Evolutionary conservation across 2,113 vertebrate species (phyloP).

Genomic region (Silurus glanis): DNA sequence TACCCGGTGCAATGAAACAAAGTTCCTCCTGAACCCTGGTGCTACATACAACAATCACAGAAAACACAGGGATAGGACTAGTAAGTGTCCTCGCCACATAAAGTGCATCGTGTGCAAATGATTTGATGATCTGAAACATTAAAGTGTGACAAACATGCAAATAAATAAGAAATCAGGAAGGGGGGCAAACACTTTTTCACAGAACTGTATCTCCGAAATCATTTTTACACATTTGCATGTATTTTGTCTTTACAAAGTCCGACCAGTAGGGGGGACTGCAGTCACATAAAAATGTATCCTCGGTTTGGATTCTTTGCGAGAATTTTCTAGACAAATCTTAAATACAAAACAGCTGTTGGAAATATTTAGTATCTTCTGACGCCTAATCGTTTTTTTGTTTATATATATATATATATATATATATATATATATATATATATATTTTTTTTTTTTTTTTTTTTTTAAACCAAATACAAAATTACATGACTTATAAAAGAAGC

Average conservation of each 20-base stretch:
- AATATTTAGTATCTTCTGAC: neutral
- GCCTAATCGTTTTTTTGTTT: neutral
- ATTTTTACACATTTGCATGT: neutral
- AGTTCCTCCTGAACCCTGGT: no score
- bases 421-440: no score
- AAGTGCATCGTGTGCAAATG: no score
- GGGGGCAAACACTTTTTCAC: no score
- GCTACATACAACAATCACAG: no score
- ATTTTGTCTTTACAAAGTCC: neutral
- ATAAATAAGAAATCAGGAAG: no score
- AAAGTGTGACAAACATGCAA: no score
- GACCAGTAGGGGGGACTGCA: constrained; percentile 30
- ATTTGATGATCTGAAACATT: no score
- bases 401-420: no score
- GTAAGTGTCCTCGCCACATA: no score
- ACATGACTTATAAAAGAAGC: neutral
- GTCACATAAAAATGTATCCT: neutral
- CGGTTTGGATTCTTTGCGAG: neutral
- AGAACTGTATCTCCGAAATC: neutral
- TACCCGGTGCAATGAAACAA: no score
- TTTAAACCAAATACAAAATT: neutral
- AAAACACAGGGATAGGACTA: no score
- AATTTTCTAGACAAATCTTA: neutral
- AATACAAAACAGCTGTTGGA: neutral
- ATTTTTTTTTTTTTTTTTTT: neutral